Base-by-base conservation (phyloP, 1,140 invertebrate species). In the Diachasma alloeum region DNA sequence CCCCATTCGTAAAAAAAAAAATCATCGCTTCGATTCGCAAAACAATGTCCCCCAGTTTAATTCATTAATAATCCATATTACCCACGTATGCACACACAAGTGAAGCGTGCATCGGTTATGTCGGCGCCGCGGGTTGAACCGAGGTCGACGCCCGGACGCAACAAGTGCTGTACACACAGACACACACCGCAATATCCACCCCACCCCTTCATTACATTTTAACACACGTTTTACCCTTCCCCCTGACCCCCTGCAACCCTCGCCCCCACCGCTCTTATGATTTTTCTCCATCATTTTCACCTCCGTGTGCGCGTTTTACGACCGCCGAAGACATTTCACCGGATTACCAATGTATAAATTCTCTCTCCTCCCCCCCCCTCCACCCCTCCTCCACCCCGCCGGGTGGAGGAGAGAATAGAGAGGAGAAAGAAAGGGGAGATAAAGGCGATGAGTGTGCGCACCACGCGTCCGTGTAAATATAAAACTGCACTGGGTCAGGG, bases 401-500 rank as follows among this genome's bases (percentile, higher is more conserved):
- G 31, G 6, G 6, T 31, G 31, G 31, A 3, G 31, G 31, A 31
- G 31, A 31, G 31, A 31, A 63, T 26, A n/a, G n/a, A 37, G 11
- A 19, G 31, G 31, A 68, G 36, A 68, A 68, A 68, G 31, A 11
- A 68, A 68, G 48, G 31, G 3, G 36, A 68, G 17, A 37, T 37
- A 66, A 66, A 66, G 8, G 31, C 37, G 39, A 48, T n/a, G 69
- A 44, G 42, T 56, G 39, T 53, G 36, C n/a, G n/a, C n/a, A 68
- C 15, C 26, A 68, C 71, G 67, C 44, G 59, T 24, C 31, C 77
- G 79, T 78, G 82, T 86, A 87, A 88, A 86, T 88, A 87, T 87
- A 88, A 89, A 88, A 87, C 87, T 88, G 82, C 88, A 89, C 87
- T 89, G 88, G 88, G 88, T 89, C 88, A 89, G 88, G 84, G 87